Conservation (phyloP, 2,888 invertebrate species). For the Drosophila neutralis region DNA sequence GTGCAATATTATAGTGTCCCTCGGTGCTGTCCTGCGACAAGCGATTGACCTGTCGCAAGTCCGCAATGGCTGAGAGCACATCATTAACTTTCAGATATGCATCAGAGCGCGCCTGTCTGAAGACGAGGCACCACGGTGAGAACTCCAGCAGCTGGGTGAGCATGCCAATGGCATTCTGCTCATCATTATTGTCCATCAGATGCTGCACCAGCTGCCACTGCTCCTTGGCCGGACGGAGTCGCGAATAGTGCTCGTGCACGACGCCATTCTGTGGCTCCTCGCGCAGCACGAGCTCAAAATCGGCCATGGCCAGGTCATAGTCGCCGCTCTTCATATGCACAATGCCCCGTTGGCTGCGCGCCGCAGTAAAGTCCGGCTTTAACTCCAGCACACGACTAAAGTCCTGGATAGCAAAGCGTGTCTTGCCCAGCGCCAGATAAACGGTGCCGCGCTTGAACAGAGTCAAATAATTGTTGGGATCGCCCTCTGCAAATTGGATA, state of each 20-base stretch:
- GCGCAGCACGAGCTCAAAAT: conserved; percentile 91
- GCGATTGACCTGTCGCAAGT: conserved; percentile 95
- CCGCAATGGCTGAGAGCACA: conserved; percentile 93
- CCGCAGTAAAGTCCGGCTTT: conserved; percentile 97
- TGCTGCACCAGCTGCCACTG: conserved; percentile 88
- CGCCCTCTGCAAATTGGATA: conserved; percentile 90
- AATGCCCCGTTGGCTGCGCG: conserved; percentile 92
- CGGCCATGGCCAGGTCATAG: conserved; percentile 91
- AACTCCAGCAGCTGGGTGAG: conserved; percentile 90
- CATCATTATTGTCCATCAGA: conserved; percentile 87
- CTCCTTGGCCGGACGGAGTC: conserved; percentile 88
- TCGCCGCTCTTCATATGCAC: conserved; percentile 96
- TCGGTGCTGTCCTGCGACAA: conserved; percentile 96
- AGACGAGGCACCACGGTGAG: conserved; percentile 94
- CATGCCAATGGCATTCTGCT: conserved; percentile 87
- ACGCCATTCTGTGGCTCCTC: conserved; percentile 92
- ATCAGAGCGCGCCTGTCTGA: conserved; percentile 94
- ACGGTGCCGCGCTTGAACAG: conserved; percentile 98
- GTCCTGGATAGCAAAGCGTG: conserved; percentile 97
- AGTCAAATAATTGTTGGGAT: conserved; percentile 97
- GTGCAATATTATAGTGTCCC: conserved; percentile 89
- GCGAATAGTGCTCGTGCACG: conserved; percentile 89
- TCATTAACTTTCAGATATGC: conserved; percentile 92
- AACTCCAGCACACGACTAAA: conserved; percentile 96
- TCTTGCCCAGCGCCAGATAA: conserved; percentile 97